Conservation (phyloP, 2,113 vertebrate genomes). For the Ceyx melanurus region DNA sequence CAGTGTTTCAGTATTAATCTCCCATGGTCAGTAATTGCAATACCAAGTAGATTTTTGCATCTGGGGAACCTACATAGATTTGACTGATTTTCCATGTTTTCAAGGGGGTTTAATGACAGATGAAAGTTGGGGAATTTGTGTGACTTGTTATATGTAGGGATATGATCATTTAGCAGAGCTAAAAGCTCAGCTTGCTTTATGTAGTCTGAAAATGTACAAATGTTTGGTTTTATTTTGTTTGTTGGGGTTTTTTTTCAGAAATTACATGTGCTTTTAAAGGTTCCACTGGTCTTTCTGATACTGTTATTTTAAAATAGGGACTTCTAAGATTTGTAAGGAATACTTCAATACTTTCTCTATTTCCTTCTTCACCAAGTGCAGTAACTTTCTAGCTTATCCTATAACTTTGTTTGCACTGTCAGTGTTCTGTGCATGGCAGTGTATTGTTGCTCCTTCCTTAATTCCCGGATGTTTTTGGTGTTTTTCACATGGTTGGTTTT, state of each 20-base stretch:
- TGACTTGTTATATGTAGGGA: neutral
- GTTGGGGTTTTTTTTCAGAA: neutral
- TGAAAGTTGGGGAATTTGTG: neutral
- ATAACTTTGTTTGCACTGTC: neutral
- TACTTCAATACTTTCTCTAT: neutral
- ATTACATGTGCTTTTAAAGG: neutral
- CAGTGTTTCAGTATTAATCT: neutral
- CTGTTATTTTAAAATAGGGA: neutral
- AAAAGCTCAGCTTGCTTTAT: neutral
- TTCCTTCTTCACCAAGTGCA: neutral
- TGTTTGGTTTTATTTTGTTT: too few species aligned
- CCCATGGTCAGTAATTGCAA: neutral
- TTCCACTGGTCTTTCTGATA: neutral
- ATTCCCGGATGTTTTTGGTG: neutral
- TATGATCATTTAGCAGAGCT: neutral
- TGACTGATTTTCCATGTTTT: neutral
- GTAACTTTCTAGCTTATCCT: neutral
- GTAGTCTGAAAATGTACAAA: neutral
- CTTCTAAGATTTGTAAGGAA: neutral
- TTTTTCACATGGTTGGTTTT: neutral
- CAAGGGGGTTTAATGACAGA: neutral
- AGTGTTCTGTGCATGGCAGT: neutral
- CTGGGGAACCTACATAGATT: neutral
- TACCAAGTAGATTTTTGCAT: neutral
- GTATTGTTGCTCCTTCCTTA: neutral